Percentiles rank a stretch among this genome's conserved stretches.
Evolutionary conservation across 2,113 vertebrate genomes (phyloP).

Genomic region (Nipponia nippon): DNA sequence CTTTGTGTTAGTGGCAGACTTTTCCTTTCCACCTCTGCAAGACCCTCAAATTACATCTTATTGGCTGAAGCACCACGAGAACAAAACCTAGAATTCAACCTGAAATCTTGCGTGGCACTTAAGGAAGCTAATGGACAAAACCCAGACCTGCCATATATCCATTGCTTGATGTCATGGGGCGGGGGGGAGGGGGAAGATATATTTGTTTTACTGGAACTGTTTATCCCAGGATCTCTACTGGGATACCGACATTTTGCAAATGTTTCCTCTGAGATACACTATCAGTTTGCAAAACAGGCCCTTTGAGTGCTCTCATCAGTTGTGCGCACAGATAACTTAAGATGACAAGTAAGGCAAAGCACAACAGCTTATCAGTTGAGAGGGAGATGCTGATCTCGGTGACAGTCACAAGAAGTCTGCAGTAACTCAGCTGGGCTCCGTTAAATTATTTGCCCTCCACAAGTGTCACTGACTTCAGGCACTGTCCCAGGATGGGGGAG

Average conservation of each 20-base stretch:
- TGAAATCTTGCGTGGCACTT: neutral
- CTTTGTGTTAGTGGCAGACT: neutral
- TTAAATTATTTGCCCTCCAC: neutral
- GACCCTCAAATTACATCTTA: neutral
- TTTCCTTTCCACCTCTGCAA: neutral
- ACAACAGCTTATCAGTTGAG: neutral
- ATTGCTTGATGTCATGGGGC: neutral
- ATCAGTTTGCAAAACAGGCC: constrained; percentile 1
- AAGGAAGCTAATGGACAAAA: neutral
- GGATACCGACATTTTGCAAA: neutral
- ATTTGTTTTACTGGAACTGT: neutral
- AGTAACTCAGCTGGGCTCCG: neutral
- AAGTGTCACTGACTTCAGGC: neutral
- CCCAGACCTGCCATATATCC: neutral
- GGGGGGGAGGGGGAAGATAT: fast-evolving
- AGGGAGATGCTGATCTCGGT: neutral
- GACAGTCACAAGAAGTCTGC: neutral
- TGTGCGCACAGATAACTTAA: neutral
- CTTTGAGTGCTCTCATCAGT: neutral
- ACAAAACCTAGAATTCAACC: neutral
- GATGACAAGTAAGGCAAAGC: neutral
- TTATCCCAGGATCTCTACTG: neutral
- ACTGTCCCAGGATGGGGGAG: fast-evolving
- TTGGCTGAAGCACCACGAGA: neutral
- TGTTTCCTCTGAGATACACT: neutral